These are phyloP conservation scores for Centropus unirufus DNA, from an alignment of 2,113 vertebrate species.

Conservation along the genomic window DNA sequence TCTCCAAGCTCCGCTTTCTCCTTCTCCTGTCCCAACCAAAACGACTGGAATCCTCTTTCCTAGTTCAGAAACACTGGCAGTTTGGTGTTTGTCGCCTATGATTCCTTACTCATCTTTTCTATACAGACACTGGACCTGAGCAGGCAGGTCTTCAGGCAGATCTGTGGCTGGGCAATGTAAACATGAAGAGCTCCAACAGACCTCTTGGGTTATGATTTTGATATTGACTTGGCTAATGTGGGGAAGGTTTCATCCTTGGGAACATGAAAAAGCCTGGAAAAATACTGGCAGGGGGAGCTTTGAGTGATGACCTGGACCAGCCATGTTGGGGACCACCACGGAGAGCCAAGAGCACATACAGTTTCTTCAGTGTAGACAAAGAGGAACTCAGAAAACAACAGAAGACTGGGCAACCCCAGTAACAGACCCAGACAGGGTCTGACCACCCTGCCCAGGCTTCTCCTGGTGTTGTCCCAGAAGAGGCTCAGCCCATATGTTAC, in stretches of 20 bases:
- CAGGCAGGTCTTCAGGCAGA: neutral
- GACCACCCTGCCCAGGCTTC: neutral
- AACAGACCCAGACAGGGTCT: neutral
- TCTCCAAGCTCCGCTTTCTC: neutral
- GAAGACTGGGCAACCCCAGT: rapidly evolving
- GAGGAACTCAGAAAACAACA: neutral
- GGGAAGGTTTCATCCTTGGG: neutral
- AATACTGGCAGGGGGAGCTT: neutral
- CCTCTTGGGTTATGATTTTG: too few species aligned
- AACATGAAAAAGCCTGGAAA: neutral
- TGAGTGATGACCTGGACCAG: neutral
- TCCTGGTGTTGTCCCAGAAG: neutral
- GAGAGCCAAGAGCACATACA: neutral
- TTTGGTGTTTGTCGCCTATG: neutral
- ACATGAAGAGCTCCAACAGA: neutral
- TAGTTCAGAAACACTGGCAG: neutral
- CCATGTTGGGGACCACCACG: neutral
- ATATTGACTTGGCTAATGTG: neutral
- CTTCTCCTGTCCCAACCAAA: neutral
- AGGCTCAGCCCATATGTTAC: neutral
- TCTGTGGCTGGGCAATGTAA: neutral
- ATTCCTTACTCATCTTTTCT: neutral
- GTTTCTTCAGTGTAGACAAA: neutral
- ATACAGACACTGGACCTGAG: rapidly evolving
- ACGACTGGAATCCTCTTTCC: neutral